Conservation (phyloP, 2,888 invertebrate species). For the Mongoloraphidia duomilia region DNA sequence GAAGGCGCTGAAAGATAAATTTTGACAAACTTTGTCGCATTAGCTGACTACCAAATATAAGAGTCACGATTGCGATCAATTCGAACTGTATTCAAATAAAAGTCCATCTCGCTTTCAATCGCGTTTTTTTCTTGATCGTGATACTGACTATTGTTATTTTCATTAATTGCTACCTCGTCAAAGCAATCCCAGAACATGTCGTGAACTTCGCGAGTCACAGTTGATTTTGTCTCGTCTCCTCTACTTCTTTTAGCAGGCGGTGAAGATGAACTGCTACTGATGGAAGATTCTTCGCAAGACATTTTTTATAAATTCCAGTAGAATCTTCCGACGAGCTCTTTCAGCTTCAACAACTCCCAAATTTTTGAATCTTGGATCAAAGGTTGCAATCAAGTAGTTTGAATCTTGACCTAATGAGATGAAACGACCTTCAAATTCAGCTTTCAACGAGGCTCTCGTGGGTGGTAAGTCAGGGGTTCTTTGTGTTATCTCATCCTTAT, state of each 20-base stretch:
- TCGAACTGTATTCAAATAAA: conserved; percentile 17
- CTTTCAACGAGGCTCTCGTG: conserved; percentile 13
- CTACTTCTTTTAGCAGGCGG: conserved; percentile 12
- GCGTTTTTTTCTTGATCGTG: conserved; percentile 13
- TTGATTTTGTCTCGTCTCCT: conserved; percentile 14
- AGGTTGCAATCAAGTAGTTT: conserved; percentile 13
- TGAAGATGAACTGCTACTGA: conserved; percentile 6
- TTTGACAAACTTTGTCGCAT: conserved; percentile 16
- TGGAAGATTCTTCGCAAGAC: conserved; percentile 16
- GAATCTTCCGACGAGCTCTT: conserved; percentile 18
- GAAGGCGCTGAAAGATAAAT: conserved; percentile 16
- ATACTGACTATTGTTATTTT: conserved; percentile 9
- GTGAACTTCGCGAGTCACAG: conserved; percentile 11
- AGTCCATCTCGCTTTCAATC: conserved; percentile 18
- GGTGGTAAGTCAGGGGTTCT: conserved; percentile 6
- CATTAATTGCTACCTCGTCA: conserved; percentile 13
- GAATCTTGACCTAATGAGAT: conserved; percentile 11
- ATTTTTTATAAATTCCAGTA: conserved; percentile 18
- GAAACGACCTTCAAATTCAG: conserved; percentile 15
- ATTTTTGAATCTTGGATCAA: conserved; percentile 16
- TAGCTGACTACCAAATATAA: conserved; percentile 16
- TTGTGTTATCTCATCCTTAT: conserved; percentile 8
- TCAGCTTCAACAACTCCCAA: conserved; percentile 16
- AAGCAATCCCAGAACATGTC: conserved; percentile 15
- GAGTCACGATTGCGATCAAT: conserved; percentile 16